Evolutionary conservation across 2,113 vertebrate species (phyloP), one percentile per base, ranked within the genome.

Genomic region (Channa maculata): DNA sequence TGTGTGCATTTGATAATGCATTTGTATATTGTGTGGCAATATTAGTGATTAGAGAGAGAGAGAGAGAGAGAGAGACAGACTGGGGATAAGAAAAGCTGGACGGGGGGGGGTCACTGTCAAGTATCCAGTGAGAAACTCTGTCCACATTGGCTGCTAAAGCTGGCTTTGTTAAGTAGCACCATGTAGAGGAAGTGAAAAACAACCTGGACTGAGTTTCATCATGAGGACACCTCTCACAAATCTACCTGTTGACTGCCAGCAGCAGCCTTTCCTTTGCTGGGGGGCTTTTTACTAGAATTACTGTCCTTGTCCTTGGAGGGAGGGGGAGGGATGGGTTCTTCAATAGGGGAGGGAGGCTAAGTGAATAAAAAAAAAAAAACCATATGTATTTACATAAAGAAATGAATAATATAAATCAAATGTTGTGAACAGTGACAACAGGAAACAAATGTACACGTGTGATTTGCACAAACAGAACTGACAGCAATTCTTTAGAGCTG

Each of bases 231-330:
- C 69, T 49, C 61, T 57, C 51, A 37, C 59, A 77, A 59, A 68
- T 72, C 86, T 96, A 96, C 94, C 93, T 95, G 91, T 87, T 94
- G 88, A 82, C 93, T 91, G 86, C 90, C 53, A 89, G 89, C 79
- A 78, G 85, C 82, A 88, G 88, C 78, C 74, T 93, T 95, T 80
- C 86, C 93, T 92, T 95, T 96, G 90, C 48, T 9, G 39, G 91
- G 90, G 52, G 91, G 65, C 89, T 93, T 95, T 88, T 94, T 95
- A 88, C 73, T 90, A 92, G 80, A 87, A 83, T 94, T 96, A 93
- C 77, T 93, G 79, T 95, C 94, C 92, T 94, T 91, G 83, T 92
- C 93, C 94, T 93, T 72, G 94, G 92, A 74, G 86, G 89, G 58
- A 75, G 76, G 67, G 73, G 83, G 63, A 75, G 84, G 62, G 65